Conservation (phyloP, 1,140 invertebrate species). For the Homalodisca vitripennis region DNA sequence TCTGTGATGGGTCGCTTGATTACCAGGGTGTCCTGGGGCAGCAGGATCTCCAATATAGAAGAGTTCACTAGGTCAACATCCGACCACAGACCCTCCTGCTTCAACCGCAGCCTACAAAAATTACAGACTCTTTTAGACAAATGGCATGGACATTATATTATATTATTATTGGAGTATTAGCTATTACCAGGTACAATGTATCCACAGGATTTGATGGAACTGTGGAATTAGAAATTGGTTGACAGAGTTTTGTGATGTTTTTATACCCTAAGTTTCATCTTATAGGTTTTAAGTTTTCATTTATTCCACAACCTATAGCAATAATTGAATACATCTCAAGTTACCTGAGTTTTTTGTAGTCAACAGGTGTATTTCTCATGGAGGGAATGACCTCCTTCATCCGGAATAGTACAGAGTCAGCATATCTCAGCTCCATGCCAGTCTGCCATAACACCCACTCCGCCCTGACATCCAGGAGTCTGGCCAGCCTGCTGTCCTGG, state of each 20-base stretch:
- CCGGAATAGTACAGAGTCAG: constrained; percentile 75
- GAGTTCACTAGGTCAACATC: constrained; percentile 77
- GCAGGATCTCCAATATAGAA: constrained; percentile 85
- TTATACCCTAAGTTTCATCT: background rate
- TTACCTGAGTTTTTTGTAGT: constrained; percentile 49
- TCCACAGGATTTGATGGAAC: too few relatives aligned
- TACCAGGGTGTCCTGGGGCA: constrained; percentile 74
- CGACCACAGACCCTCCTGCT: constrained; percentile 80
- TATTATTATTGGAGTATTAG: too few relatives aligned
- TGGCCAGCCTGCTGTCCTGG: constrained; percentile 61
- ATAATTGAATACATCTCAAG: background rate
- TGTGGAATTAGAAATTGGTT: too few relatives aligned
- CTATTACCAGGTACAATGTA: too few relatives aligned
- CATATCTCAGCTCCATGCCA: constrained; percentile 83
- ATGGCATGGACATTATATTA: too few relatives aligned
- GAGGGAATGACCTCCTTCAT: constrained; percentile 78
- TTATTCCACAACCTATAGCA: too few relatives aligned
- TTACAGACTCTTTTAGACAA: too few relatives aligned
- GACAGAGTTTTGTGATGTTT: background rate
- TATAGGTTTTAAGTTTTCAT: background rate
- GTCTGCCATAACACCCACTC: constrained; percentile 97
- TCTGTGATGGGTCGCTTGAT: constrained; percentile 62
- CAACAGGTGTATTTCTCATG: constrained; percentile 53
- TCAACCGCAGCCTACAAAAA: constrained; percentile 64
- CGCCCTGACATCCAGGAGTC: constrained; percentile 66